These are phyloP conservation scores for Sebastes paucispinis DNA, from an alignment of 2,797 vertebrate species.

Conservation along the genomic window DNA sequence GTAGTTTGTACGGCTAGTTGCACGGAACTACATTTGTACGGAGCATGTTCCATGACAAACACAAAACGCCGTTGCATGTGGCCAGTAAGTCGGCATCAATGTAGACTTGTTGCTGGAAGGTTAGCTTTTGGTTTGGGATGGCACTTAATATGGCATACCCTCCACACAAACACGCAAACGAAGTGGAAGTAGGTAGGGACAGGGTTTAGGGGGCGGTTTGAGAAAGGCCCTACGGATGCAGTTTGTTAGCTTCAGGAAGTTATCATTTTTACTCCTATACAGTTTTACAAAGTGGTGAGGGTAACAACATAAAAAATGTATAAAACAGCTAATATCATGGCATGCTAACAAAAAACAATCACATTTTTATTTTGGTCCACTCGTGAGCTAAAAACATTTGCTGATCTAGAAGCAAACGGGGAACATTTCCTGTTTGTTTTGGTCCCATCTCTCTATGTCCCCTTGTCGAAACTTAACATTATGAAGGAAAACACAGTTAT, in stretches of 20 bases:
- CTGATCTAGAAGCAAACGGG: background rate
- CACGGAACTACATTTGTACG: too few species aligned
- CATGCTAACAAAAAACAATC: background rate
- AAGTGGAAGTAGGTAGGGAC: too few species aligned
- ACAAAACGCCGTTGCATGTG: too few species aligned
- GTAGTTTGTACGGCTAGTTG: too few species aligned
- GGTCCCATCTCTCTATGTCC: background rate
- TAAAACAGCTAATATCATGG: slow-evolving; percentile 23
- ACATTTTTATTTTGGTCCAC: background rate
- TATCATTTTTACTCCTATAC: background rate
- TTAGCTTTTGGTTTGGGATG: too few species aligned
- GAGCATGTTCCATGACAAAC: too few species aligned
- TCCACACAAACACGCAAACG: too few species aligned
- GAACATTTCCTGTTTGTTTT: slow-evolving; percentile 1
- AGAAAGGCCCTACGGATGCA: too few species aligned
- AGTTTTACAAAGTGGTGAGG: slow-evolving; percentile 26
- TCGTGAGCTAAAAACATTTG: background rate
- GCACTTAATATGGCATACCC: too few species aligned
- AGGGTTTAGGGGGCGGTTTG: too few species aligned
- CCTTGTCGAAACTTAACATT: background rate
- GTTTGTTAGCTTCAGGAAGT: background rate
- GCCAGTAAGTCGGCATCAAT: too few species aligned
- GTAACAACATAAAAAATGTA: slow-evolving; percentile 6
- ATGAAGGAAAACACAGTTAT: background rate
- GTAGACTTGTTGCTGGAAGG: too few species aligned